These are phyloP conservation scores for Sebastes vulpes DNA, from an alignment of 2,797 vertebrate species.

Conservation along the genomic window DNA sequence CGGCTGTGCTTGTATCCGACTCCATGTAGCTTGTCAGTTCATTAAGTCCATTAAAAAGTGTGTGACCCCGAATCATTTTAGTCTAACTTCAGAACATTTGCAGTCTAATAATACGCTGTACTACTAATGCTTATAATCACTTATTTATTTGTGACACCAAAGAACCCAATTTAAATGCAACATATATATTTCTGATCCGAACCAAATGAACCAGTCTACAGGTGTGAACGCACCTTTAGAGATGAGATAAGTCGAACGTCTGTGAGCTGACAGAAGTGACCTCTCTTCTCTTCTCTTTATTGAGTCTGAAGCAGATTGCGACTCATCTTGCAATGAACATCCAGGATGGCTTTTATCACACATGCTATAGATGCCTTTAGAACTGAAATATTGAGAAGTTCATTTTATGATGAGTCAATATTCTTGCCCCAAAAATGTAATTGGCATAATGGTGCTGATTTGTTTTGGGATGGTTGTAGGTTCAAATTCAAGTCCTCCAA, in stretches of 20 bases:
- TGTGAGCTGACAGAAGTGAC: neutral
- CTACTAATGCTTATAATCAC: neutral
- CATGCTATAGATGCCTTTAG: too few species aligned
- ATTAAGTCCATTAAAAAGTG: neutral
- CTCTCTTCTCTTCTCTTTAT: neutral
- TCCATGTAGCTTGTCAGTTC: neutral
- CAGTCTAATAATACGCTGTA: neutral
- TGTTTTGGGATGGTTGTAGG: too few species aligned
- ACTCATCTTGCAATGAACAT: neutral
- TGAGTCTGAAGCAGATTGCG: neutral
- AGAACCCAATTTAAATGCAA: neutral
- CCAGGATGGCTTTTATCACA: neutral
- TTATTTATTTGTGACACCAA: neutral
- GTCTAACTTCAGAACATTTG: too few species aligned
- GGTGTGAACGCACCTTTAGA: neutral
- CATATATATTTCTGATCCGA: neutral
- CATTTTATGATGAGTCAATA: too few species aligned
- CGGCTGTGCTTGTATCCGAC: neutral
- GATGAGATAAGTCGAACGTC: neutral
- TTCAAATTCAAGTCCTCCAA: too few species aligned
- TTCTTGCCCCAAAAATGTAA: too few species aligned
- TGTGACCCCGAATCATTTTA: neutral
- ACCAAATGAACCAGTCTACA: neutral
- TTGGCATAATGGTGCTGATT: too few species aligned
- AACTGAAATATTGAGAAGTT: too few species aligned